Evolutionary conservation across 2,797 vertebrate genomes (phyloP), one percentile per base, ranked within the genome.

Genomic region (Borostomias antarcticus): DNA sequence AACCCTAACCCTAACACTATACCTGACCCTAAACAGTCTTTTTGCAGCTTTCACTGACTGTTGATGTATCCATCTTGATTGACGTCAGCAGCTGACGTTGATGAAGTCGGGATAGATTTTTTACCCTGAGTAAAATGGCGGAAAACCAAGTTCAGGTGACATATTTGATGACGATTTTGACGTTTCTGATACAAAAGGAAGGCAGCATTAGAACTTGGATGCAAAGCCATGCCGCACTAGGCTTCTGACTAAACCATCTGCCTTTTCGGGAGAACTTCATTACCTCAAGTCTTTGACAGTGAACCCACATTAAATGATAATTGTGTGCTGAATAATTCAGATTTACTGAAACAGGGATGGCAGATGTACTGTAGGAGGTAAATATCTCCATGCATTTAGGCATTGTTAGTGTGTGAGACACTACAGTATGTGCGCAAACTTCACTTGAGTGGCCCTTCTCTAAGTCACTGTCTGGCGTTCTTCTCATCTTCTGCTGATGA

Each of bases 381-480:
- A 58, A 58, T 37, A 11, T 9, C 19, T 33, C 56, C 32, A 19
- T 1, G 33, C 25, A 25, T 37, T 40, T 33, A 37, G 33, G 35
- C 40, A 58, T 11, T 40, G 23, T 33, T 40, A 30, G 11, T 33
- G 9, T 57, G 54, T 57, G 4, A 13, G n/a, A 8, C 7, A 35
- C 29, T 10, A 57, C n/a, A 33, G 54, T 57, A n/a, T 48, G n/a
- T 21, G n/a, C 4, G 45, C n/a, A n/a, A n/a, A n/a, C n/a, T 48
- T 3, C 4, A n/a, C 19, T 19, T 50, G 47, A 21, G 47, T 51
- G 48, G 8, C 1, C 32, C 15, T 57, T 69, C 64, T 61, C 74
- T 74, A 67, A 64, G 68, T 68, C 72, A 58, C 3, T 33, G 7
- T 9, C 8, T 4, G 32, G 9, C 29, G 9, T n/a, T 9, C n/a